These are phyloP conservation scores for Eilema sororculum DNA, from an alignment of 2,888 invertebrate species.

Conservation along the genomic window DNA sequence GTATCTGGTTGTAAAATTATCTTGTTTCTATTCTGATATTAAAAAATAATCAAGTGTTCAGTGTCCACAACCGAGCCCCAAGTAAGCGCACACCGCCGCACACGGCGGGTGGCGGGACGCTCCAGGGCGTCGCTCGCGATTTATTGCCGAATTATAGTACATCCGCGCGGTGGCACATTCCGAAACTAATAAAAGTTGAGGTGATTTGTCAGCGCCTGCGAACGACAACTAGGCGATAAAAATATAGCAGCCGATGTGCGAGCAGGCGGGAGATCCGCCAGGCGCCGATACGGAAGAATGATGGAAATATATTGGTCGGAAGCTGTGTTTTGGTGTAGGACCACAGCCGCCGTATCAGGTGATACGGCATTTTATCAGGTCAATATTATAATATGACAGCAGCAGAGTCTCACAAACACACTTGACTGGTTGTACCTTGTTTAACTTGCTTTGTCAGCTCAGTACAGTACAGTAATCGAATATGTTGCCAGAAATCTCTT, in stretches of 20 bases:
- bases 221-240: conserved; percentile 17
- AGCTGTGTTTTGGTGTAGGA: not conserved
- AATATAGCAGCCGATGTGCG: not conserved
- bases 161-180: conserved; percentile 8
- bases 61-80: not conserved
- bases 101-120: not conserved
- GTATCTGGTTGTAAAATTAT: not conserved
- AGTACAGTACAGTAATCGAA: too few species aligned
- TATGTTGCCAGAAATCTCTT: too few species aligned
- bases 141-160: conserved; percentile 35
- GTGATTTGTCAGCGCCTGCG: conserved; percentile 43
- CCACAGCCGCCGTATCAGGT: not conserved
- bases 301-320: not conserved
- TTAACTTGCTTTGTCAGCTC: too few species aligned
- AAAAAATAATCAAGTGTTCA: not conserved
- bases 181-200: conserved; percentile 43
- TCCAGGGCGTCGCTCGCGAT: conserved; percentile 19
- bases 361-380: not conserved
- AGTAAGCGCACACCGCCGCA: conserved; percentile 12
- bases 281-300: not conserved
- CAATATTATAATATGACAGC: not conserved
- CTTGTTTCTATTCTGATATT: not conserved
- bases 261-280: not conserved
- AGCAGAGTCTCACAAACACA: not conserved
- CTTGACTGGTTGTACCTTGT: not conserved